Conservation (phyloP, 2,888 invertebrate genomes). For the Piscicola geometra region DNA sequence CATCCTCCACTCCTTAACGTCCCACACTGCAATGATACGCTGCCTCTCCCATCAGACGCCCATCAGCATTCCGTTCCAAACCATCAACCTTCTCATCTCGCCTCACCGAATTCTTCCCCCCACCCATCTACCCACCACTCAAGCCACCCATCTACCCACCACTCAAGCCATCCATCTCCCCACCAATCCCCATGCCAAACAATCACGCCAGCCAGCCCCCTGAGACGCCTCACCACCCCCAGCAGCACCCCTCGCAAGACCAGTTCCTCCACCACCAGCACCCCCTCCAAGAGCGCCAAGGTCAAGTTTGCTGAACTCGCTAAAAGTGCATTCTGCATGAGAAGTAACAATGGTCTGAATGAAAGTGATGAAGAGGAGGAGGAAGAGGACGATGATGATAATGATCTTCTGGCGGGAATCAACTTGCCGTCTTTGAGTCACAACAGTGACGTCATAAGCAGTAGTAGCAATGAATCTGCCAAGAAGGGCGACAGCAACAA, state of each 20-base stretch:
- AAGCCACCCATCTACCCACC: not conserved
- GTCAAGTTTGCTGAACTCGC: not conserved
- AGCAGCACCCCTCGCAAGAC: not conserved
- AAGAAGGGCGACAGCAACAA: not conserved
- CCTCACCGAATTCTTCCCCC: too few relatives aligned
- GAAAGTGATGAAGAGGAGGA: not conserved
- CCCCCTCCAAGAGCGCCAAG: constrained; percentile 6
- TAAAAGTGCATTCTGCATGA: constrained; percentile 15
- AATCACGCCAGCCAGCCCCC: too few relatives aligned
- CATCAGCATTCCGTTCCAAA: too few relatives aligned
- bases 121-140: not conserved
- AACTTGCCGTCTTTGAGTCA: not conserved
- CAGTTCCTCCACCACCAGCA: not conserved
- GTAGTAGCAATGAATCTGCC: not conserved
- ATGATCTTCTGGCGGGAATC: not conserved
- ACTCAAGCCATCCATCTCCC: not conserved
- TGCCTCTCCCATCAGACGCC: too few relatives aligned
- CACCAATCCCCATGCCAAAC: not conserved
- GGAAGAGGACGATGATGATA: not conserved
- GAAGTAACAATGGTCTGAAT: constrained; percentile 6
- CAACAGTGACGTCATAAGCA: not conserved
- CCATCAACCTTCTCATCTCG: too few relatives aligned
- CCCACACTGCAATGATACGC: too few relatives aligned
- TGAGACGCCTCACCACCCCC: not conserved
- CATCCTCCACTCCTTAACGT: too few relatives aligned